Percentiles rank a stretch among this genome's conserved stretches.
phyloP scores from a whole-genome alignment of 2,113 vertebrate genomes.

The Columbina picui region DNA sequence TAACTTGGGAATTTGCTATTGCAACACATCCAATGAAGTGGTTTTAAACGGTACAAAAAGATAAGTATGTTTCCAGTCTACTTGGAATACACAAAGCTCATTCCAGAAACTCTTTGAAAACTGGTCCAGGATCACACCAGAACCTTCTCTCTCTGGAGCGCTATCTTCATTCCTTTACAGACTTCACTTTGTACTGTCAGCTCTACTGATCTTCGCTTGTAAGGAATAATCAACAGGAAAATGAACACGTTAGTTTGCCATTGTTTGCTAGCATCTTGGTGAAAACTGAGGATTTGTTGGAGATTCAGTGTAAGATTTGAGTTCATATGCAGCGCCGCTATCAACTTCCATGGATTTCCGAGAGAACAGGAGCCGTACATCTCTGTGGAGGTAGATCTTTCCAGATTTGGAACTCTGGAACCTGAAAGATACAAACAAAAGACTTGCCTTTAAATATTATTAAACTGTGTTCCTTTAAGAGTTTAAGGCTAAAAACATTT shows the following conservation, averaged over 20 bases:
- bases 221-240: conserved; percentile 63
- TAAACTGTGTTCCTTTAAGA: neutral
- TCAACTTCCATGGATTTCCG: conserved; percentile 99
- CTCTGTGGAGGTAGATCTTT: conserved; percentile 99
- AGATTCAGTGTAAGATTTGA: conserved; percentile 96
- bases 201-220: conserved; percentile 34
- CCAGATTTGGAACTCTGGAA: conserved; percentile 99
- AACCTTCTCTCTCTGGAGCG: conserved; percentile 48
- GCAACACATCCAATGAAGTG: conserved; percentile 97
- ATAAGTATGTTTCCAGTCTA: conserved; percentile 91
- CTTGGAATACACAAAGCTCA: conserved; percentile 88
- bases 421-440: conserved; percentile 75
- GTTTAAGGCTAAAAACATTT: neutral
- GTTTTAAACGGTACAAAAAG: conserved; percentile 95
- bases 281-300: conserved; percentile 96
- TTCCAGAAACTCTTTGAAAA: conserved; percentile 77
- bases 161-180: conserved; percentile 44
- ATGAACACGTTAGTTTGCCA: neutral
- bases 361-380: conserved; percentile 97
- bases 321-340: conserved; percentile 98
- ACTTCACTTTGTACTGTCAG: conserved; percentile 51
- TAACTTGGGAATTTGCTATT: conserved; percentile 92
- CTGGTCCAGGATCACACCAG: conserved; percentile 75
- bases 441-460: neutral
- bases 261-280: conserved; percentile 86